Conservation (phyloP, 53 echinoderm and acorn worm species). For the Hippasteria phrygiana region DNA sequence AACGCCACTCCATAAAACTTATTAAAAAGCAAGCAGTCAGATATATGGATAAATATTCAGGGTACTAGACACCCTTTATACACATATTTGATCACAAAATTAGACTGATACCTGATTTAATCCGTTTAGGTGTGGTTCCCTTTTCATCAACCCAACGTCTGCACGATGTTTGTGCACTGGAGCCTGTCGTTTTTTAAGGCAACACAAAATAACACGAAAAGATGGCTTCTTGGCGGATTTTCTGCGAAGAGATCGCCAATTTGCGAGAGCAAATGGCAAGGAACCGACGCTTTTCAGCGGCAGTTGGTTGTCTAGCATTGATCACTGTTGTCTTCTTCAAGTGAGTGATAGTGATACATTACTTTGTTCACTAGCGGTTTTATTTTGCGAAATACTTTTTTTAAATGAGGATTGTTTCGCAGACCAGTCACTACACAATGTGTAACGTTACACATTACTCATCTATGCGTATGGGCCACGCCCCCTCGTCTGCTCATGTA, state of each 20-base stretch:
- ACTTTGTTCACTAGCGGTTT: not conserved
- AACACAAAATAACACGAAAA: not conserved
- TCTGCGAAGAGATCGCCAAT: slow-evolving; percentile 25
- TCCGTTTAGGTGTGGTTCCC: not conserved
- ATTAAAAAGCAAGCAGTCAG: not conserved
- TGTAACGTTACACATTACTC: too few relatives aligned
- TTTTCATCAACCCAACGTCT: too few relatives aligned
- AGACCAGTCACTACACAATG: not conserved
- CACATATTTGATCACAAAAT: not conserved
- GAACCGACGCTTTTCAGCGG: slow-evolving; percentile 33
- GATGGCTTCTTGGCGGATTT: slow-evolving; percentile 42
- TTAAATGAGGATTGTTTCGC: not conserved
- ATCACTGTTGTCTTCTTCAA: slow-evolving; percentile 66
- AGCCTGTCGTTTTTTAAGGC: not conserved
- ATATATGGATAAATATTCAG: too few relatives aligned
- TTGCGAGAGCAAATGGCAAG: slow-evolving; percentile 45
- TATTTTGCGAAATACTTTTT: not conserved
- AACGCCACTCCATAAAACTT: not conserved
- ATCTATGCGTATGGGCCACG: too few relatives aligned
- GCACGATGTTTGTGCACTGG: not conserved
- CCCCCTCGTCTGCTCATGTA: too few relatives aligned
- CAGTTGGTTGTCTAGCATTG: slow-evolving; percentile 48
- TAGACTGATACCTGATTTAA: slow-evolving; percentile 3
- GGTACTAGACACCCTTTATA: not conserved
- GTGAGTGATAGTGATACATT: slow-evolving; percentile 20